Evolutionary conservation across 1,140 invertebrate genomes (phyloP), one percentile per base, ranked within the genome.

Genomic region (Bombus terrestris): DNA sequence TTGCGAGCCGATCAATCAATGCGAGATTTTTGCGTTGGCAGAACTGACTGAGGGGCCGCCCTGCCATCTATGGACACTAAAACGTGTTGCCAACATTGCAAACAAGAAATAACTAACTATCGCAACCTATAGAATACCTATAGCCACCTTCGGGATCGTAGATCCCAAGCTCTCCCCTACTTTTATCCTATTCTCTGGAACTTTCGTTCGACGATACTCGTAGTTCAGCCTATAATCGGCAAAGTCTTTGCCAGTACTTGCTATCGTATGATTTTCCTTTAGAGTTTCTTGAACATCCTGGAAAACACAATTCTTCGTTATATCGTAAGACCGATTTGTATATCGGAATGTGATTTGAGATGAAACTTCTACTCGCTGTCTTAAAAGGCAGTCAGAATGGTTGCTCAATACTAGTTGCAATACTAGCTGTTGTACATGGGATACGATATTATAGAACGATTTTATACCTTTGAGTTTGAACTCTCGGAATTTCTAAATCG

Each of bases 51-150:
- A 93, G 80, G 86, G 91, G 84, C 91, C 88, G 91, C 88, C 81
- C 91, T 81, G 75, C 92, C 92, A 93, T 93, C 92, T 93, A 93
- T 90, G 92, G 92, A 57, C 90, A 92, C 92, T 93, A 92, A 93
- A 93, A 93, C 92, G 92, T 93, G 92, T 93, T 92, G 89, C 91
- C 92, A 93, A 93, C 92, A 93, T 92, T 89, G 88, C 90, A 87
- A 89, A 93, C 92, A 93, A 93, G 92, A 93, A 93, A 91, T 86
- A 88, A 92, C 92, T 92, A 91, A 93, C 92, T 92, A 88, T 92
- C 89, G 89, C 92, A 88, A 91, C 91, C 88, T 90, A 90, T 87
- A 72, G 82, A 91, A 93, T 92, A 91, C 88, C 82, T 78, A 88
- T 75, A 80, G 57, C 68, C 83, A 69, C 84, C 86, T 89, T 62